Base-by-base conservation (phyloP, 1,140 invertebrate species). In the Mizuhopecten yessoensis region DNA sequence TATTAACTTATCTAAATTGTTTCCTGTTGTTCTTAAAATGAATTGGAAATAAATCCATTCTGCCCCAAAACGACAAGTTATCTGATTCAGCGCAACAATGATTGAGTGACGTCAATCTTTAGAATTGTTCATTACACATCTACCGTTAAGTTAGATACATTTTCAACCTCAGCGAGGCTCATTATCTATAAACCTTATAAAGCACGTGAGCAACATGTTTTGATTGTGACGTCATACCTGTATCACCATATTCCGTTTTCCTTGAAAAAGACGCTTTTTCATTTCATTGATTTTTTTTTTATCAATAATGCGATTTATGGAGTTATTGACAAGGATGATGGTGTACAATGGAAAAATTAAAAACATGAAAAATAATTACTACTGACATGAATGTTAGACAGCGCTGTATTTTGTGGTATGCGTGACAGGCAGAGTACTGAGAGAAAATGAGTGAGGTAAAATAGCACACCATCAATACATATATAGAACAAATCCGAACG, bases 321-420 rank as follows among this genome's bases (percentile, higher is more conserved):
- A 75, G 57, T 75, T 75, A 75, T 75, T 75, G 5, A n/a, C 57
- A 29, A 75, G 57, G 57, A 75, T 75, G 17, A 75, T 29, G n/a
- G 23, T 75, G n/a, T 75, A 75, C 9, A 75, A 75, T 75, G 57
- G n/a, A n/a, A n/a, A 75, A 75, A 75, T 75, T 75, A 75, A 75
- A 75, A 29, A 75, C 17, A 75, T 75, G n/a, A 17, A 75, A 75
- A 75, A 29, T 75, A 75, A 75, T 75, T 75, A n/a, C n/a, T 3
- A 7, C 23, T n/a, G 5, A 75, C 57, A 29, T 29, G 23, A 29
- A 75, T 75, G 11, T 3, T n/a, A n/a, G 57, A 75, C n/a, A n/a
- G n/a, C n/a, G n/a, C n/a, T n/a, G n/a, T n/a, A n/a, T n/a, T n/a
- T n/a, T n/a, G n/a, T n/a, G n/a, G n/a, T n/a, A n/a, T n/a, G n/a